These are phyloP conservation scores for Sacculina carcini DNA, from an alignment of 2,888 invertebrate genomes.

Conservation along the genomic window DNA sequence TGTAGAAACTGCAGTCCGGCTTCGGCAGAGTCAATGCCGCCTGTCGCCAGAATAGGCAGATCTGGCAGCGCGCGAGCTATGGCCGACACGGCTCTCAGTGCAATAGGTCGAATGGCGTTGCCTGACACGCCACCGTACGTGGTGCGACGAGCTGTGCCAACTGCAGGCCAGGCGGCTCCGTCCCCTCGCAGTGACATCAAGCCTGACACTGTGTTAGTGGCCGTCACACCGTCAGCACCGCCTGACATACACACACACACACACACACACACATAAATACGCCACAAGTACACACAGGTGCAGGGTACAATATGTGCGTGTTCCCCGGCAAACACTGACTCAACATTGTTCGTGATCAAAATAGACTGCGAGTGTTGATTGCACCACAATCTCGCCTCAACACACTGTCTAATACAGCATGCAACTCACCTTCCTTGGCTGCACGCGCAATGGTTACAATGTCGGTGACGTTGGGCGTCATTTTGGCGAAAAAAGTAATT, in stretches of 20 bases:
- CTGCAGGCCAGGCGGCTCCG: conserved; percentile 69
- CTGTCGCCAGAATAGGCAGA: conserved; percentile 80
- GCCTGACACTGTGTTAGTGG: conserved; percentile 90
- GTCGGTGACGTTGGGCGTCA: conserved; percentile 92
- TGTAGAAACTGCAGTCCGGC: conserved; percentile 78
- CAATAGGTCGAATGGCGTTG: conserved; percentile 84
- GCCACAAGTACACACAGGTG: background rate
- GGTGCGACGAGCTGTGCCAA: conserved; percentile 49
- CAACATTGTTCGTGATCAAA: background rate
- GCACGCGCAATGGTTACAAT: conserved; percentile 67
- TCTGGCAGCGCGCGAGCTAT: conserved; percentile 58
- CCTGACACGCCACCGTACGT: conserved; percentile 87
- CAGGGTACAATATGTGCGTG: background rate
- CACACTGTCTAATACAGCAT: too few relatives aligned
- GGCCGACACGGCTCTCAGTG: conserved; percentile 64
- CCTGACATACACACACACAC: conserved; percentile 26
- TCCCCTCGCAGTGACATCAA: conserved; percentile 62
- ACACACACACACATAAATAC: background rate
- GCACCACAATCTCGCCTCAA: too few relatives aligned
- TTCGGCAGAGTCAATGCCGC: conserved; percentile 91
- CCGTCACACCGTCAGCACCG: conserved; percentile 78
- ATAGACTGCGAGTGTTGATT: too few relatives aligned
- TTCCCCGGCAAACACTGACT: background rate
- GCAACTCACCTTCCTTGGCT: conserved; percentile 44
- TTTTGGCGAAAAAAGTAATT: conserved; percentile 87